Percentiles rank a stretch among this genome's conserved stretches.
These are phyloP conservation scores for Calliopsis andreniformis DNA, from an alignment of 1,140 invertebrate genomes.

Conservation along the genomic window DNA sequence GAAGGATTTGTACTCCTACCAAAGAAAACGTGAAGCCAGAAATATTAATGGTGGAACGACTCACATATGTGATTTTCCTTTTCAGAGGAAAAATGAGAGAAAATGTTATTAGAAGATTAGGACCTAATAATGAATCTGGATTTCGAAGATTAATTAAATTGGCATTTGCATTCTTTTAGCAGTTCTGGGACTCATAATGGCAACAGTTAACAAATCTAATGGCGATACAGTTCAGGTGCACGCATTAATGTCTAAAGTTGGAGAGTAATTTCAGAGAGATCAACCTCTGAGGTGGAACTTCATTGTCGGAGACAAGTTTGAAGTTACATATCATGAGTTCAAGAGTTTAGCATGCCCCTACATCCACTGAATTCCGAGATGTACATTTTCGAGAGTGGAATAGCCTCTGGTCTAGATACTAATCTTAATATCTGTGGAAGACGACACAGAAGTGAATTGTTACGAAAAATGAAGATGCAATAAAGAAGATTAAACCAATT, in stretches of 20 bases:
- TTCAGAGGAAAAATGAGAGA: too few species aligned
- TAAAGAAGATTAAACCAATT: too few species aligned
- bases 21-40: too few species aligned
- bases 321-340: slow-evolving; percentile 25
- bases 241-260: background rate
- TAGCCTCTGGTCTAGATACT: slow-evolving; percentile 6
- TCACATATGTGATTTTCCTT: too few species aligned
- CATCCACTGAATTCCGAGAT: slow-evolving; percentile 2
- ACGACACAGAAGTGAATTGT: too few species aligned
- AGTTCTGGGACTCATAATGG: background rate
- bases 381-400: background rate
- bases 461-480: too few species aligned
- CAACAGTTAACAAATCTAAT: background rate
- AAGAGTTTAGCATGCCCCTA: slow-evolving; percentile 28
- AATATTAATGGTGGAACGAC: too few species aligned
- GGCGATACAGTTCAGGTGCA: background rate
- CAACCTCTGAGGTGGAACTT: background rate
- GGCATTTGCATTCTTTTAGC: too few species aligned
- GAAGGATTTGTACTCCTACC: too few species aligned
- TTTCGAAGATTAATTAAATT: too few species aligned
- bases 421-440: slow-evolving; percentile 2
- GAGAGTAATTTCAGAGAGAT: background rate
- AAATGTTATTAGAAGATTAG: too few species aligned
- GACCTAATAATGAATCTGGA: too few species aligned
- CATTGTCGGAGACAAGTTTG: slow-evolving; percentile 9